phyloP scores from a whole-genome alignment of 2,113 vertebrate species.

The Coturnix japonica region DNA sequence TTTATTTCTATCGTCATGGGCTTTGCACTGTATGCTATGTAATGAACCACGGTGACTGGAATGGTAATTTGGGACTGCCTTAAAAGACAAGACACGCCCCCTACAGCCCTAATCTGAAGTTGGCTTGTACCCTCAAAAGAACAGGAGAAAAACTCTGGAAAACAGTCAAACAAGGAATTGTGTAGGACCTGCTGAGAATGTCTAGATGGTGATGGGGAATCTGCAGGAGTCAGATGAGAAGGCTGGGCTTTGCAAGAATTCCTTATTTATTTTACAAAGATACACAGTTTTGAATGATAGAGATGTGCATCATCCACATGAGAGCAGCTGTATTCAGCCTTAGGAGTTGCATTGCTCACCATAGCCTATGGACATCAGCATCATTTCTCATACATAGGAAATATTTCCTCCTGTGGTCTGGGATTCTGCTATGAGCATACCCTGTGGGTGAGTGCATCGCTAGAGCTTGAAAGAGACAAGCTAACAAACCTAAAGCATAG shows the following conservation, averaged over 20 bases:
- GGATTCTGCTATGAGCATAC: background rate
- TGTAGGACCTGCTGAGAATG: background rate
- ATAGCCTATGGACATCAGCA: background rate
- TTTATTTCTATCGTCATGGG: background rate
- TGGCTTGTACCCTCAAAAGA: fast-evolving
- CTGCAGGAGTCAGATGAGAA: background rate
- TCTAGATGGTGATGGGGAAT: background rate
- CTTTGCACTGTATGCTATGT: background rate
- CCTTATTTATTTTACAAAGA: background rate
- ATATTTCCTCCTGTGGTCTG: background rate
- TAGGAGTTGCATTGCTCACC: background rate
- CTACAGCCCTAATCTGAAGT: background rate
- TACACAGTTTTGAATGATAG: background rate
- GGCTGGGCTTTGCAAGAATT: background rate
- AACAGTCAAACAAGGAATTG: background rate
- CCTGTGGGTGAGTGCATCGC: background rate
- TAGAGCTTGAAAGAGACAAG: background rate
- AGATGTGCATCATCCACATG: background rate
- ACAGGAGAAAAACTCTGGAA: background rate
- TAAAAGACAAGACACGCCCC: background rate
- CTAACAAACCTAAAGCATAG: background rate
- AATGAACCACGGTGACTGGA: background rate
- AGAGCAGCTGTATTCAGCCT: background rate
- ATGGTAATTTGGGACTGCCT: background rate
- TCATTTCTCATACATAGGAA: fast-evolving